phyloP scores from a whole-genome alignment of 2,797 vertebrate genomes.

The Hoplostethus mediterraneus region DNA sequence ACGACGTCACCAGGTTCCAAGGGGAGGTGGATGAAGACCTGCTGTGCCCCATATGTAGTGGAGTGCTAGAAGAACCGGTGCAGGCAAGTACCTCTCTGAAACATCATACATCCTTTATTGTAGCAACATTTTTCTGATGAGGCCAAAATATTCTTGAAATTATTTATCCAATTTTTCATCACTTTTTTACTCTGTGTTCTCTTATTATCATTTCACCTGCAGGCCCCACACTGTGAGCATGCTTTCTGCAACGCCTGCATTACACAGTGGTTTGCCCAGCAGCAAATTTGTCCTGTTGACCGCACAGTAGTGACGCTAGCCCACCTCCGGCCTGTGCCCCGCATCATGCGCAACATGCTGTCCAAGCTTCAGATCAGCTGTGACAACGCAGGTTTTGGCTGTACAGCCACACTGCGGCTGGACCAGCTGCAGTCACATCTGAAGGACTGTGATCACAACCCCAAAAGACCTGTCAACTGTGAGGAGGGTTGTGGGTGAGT shows the following conservation, averaged over 20 bases:
- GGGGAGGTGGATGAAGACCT: constrained; percentile 99
- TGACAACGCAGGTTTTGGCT: constrained; percentile 96
- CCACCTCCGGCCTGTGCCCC: constrained; percentile 96
- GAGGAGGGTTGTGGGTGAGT: constrained; percentile 98
- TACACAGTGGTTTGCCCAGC: constrained; percentile 99
- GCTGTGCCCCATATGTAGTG: constrained; percentile 98
- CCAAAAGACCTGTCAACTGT: constrained; percentile 96
- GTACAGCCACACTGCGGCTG: constrained; percentile 92
- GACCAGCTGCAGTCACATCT: constrained; percentile 98
- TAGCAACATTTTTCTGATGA: neutral
- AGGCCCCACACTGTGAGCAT: constrained; percentile 99
- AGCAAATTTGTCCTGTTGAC: constrained; percentile 98
- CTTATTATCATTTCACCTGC: constrained; percentile 22
- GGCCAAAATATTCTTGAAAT: neutral
- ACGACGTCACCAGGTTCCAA: constrained; percentile 97
- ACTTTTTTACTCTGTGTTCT: neutral
- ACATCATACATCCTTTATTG: neutral
- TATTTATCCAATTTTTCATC: neutral
- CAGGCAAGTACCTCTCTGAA: constrained; percentile 84
- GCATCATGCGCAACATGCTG: constrained; percentile 99
- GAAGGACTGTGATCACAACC: constrained; percentile 98
- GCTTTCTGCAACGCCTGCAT: constrained; percentile 99
- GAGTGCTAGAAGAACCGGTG: constrained; percentile 97
- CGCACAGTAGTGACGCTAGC: constrained; percentile 98
- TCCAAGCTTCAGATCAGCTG: constrained; percentile 98